Base-by-base conservation (phyloP, 2,113 vertebrate species). In the Syngnathus scovelli region DNA sequence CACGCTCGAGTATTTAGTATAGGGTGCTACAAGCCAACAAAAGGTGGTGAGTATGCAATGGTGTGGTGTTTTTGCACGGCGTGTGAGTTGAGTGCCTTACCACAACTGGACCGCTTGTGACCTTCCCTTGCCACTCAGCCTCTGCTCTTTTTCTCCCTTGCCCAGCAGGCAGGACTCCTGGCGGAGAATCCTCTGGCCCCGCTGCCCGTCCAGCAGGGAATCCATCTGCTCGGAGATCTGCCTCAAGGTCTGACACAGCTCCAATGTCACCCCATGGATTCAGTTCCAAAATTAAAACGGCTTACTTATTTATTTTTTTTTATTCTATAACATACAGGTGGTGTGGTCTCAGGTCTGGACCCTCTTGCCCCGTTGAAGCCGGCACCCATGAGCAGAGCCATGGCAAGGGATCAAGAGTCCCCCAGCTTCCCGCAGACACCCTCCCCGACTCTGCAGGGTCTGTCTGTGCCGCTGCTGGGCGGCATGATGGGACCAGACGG, bases 91-190 rank as follows among this genome's bases (percentile, higher is more conserved):
- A 55, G 21, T 2, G 9, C 65, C 43, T 66, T 55, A 58, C 39
- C 4, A 0, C 5, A 0, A 6, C 61, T 41, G 2, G 2, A 51
- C 65, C 58, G 39, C 49, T 37, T 15, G 51, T 69, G 73, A 80
- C 79, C 74, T 69, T 69, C 51, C 38, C 19, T 19, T 76, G 76
- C 78, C 78, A 49, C 66, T 80, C 74, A 83, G 37, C 75, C n/a
- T 78, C 59, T 71, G 6, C 41, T 44, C 21, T 15, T 27, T 49
- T 27, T 69, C 60, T 78, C 66, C 65, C 67, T 70, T 72, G 75
- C 62, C 64, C 84, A 85, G 86, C 94, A 98, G 86, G 91, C 93
- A 1, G 94, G 94, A 67, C 92, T 98, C 78, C 87, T 95, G 46
- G 93, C 92, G 65, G 95, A 96, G 52, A 93, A 91, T 60, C 93